Evolutionary conservation across 1,140 invertebrate genomes (phyloP).

Genomic region (Periplaneta americana): DNA sequence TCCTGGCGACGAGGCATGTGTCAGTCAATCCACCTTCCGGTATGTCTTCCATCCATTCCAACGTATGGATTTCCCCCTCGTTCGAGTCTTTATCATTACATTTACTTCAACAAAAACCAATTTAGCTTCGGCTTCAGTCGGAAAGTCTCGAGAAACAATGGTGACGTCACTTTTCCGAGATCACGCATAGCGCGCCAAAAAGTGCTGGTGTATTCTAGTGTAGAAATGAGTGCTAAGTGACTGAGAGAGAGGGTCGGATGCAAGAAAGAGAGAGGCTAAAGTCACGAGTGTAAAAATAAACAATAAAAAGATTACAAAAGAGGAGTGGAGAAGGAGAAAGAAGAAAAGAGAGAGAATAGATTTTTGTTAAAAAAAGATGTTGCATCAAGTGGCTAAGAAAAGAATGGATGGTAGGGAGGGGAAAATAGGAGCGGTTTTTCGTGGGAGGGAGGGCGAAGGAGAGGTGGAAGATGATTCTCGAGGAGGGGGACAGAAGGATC

Average conservation of each 20-base stretch:
- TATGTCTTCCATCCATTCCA: no score
- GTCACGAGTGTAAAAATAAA: neutral
- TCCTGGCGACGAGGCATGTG: no score
- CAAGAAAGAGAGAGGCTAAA: neutral
- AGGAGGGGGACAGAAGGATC: neutral
- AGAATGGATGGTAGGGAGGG: neutral
- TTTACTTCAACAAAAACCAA: neutral
- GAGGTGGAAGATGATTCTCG: neutral
- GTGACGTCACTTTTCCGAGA: neutral
- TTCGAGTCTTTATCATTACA: no score
- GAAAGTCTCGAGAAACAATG: neutral
- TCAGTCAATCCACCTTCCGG: no score
- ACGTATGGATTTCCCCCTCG: no score
- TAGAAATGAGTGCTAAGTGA: neutral
- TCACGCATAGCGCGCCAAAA: neutral
- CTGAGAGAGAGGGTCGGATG: neutral
- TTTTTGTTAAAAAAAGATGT: neutral
- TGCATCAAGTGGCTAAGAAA: conserved; percentile 12
- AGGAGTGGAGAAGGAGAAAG: neutral
- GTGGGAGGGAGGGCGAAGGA: neutral
- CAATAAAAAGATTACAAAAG: neutral
- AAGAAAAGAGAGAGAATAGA: neutral
- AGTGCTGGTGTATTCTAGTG: neutral
- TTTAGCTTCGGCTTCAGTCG: neutral
- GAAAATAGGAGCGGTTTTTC: neutral